Evolutionary conservation across 1,140 invertebrate genomes (phyloP), one percentile per base, ranked within the genome.

Genomic region (Cotesia typhae): DNA sequence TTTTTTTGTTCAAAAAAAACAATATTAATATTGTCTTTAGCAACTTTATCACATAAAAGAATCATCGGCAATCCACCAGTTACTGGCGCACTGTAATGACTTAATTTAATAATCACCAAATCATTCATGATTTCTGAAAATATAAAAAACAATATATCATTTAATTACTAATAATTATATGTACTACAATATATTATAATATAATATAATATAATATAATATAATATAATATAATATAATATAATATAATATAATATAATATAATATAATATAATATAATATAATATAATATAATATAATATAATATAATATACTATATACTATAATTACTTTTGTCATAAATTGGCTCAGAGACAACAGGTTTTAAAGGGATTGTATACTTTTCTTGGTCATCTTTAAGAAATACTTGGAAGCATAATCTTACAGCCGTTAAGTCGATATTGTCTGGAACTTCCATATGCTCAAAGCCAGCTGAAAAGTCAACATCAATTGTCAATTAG

Each of bases 391-490:
- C 89, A 52, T 91, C 92, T 83, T 93, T 90, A 53, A 97, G 85
- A 83, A 96, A 97, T 57, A 95, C 95, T 92, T 97, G 95, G 88
- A 97, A 97, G 87, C 95, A 97, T n/a, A 97, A 89, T 69, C 95
- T 87, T n/a, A 98, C 94, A n/a, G 93, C 91, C 85, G 96, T 97
- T 75, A 98, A 86, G 87, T 98, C 95, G 79, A 97, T 96, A 77
- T 90, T 92, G 53, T 92, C 91, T 3, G 92, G 91, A 82, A 94
- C 91, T 76, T 89, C 90, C 28, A 28, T 90, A 86, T 97, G 95
- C 70, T 85, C 83, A 87, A 94, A 98, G 14, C 95, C 95, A 20
- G 59, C 59, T 60, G 59, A 28, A 60, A 60, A 57, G 6, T 14
- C 0, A 57, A 57, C 28, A 28, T 28, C 28, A 28, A 28, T 28